Conservation (phyloP, 1,140 invertebrate genomes). For the Heliconius nattereri region DNA sequence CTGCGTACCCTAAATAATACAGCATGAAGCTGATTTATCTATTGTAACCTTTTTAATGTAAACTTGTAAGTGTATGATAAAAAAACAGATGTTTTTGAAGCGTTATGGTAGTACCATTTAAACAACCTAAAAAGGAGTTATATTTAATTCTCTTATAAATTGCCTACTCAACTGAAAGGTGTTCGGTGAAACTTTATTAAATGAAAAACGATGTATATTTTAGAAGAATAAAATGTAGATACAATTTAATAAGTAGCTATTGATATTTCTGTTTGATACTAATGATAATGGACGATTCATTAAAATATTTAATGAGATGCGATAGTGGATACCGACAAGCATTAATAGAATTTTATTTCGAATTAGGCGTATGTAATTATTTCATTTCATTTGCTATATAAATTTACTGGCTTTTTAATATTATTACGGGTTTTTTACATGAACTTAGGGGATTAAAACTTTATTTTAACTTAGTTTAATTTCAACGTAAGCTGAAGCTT, state of each 20-base stretch:
- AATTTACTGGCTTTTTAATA: neutral
- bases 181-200: neutral
- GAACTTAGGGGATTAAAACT: too few relatives aligned
- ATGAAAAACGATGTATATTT: neutral
- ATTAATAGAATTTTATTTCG: constrained; percentile 51
- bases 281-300: constrained; percentile 54
- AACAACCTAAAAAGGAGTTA: neutral
- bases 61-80: constrained; percentile 18
- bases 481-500: too few relatives aligned
- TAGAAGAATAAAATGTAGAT: neutral
- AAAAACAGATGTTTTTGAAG: constrained; percentile 21
- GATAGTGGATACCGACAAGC: constrained; percentile 63
- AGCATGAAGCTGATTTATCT: too few relatives aligned
- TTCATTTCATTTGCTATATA: neutral
- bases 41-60: constrained; percentile 17
- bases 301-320: constrained; percentile 76
- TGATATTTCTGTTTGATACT: neutral
- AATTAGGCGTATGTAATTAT: neutral
- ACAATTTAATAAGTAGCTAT: neutral
- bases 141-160: neutral
- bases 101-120: neutral
- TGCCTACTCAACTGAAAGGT: neutral
- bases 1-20: too few relatives aligned
- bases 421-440: neutral
- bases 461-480: too few relatives aligned